Evolutionary conservation across 2,113 vertebrate species (phyloP), one percentile per base, ranked within the genome.

Genomic region (Galemys pyrenaicus): DNA sequence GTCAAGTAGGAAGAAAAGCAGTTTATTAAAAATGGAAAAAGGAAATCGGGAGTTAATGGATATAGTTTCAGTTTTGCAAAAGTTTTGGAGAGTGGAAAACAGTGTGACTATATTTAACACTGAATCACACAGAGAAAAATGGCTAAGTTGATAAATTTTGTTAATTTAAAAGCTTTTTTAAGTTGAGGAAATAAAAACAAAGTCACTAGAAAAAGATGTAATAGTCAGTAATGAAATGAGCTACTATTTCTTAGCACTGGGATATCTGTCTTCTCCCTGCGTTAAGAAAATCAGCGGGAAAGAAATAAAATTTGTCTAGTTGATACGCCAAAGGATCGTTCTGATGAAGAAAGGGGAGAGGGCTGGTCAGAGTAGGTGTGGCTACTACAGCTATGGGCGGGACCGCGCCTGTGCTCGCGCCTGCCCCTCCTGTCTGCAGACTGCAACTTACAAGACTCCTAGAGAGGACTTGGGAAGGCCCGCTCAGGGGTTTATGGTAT

Each of bases 1-100:
- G 35, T 86, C 67, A 68, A 62, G 49, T 11, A 74, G 54, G 10
- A 94, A 95, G n/a, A 60, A 93, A 85, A 54, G 26, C 26, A 65
- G 28, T 70, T n/a, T 54, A 70, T 46, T 62, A 81, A 94, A 64
- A 30, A 65, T 54, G 51, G 51, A 20, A 54, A 54, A 32, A 13
- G 77, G 58, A 9, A 64, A 44, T 73, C 28, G 2, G 20, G 60
- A 39, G 12, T 77, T 58, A 82, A 41, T 62, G 20, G 10, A 7
- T 30, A 15, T 0, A 35, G 7, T 54, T 89, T 83, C 74, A n/a
- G 20, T 92, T 79, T 93, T 83, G 75, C 24, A 87, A 74, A 35
- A 65, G 64, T 67, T 35, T 15, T 65, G 12, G 49, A 94, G 44
- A 78, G 4, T 37, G 62, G 30, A 12, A 87, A 56, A 37, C 9